Base-by-base conservation (phyloP, 2,797 vertebrate genomes). In the Muscicapa striata region DNA sequence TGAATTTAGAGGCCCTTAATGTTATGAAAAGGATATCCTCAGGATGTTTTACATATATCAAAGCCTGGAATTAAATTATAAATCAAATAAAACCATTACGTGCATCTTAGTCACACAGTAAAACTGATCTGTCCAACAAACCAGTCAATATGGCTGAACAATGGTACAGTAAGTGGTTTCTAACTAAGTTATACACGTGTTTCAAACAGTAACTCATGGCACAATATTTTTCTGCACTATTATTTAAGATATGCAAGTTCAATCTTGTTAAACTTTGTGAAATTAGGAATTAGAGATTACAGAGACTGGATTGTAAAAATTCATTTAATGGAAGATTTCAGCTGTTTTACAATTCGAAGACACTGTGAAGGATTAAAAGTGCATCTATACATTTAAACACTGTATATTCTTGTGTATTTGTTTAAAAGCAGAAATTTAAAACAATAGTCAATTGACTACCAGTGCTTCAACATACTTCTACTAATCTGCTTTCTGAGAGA, bases 161-260 rank as follows among this genome's bases (percentile, higher is more conserved):
- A 26, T 62, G 85, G 30, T 93, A 62, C 66, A 78, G 58, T 94
- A 94, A 94, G 83, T 96, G 85, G 51, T 96, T 96, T 94, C 73
- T 94, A 96, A 93, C 76, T 55, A 75, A 91, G 73, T 94, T 96
- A 94, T 49, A 78, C 12, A 1, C 84, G 34, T 23, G 32, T 84
- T 96, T 94, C 32, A 41, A 88, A 62, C 52, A 72, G 13, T 90
- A 93, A 90, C 49, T 93, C n/a, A 74, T 15, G 78, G 38, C 43
- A 15, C 79, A 72, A 27, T 87, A 62, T 88, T 92, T 90, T 84
- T 66, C 32, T 74, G 16, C 40, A 3, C 46, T 86, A 22, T 84
- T 94, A 81, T 76, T 91, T 90, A 83, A 57, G 29, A 8, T 88
- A 79, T 78, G 58, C 43, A 81, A 81, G 27, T 48, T 94, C 43